These are phyloP conservation scores for Proteles cristata DNA, from an alignment of 2,113 vertebrate genomes.

Conservation along the genomic window DNA sequence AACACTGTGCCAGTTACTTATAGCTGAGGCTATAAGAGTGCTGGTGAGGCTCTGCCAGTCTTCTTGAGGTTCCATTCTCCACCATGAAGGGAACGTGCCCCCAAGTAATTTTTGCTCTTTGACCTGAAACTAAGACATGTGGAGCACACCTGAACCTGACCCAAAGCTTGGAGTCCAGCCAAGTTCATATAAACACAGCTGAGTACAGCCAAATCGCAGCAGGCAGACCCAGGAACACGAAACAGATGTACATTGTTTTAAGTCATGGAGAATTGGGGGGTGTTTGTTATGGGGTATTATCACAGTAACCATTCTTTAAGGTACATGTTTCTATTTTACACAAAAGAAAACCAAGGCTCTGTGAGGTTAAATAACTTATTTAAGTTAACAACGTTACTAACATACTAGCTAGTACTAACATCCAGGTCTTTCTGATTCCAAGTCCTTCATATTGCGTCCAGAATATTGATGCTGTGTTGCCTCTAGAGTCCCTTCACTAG, in stretches of 20 bases:
- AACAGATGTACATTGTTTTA: neutral
- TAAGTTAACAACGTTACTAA: neutral
- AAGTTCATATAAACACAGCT: neutral
- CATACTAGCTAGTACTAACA: neutral
- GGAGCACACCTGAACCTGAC: neutral
- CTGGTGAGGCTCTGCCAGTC: neutral
- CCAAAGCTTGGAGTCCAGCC: neutral
- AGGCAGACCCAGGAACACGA: neutral
- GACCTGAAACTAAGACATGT: neutral
- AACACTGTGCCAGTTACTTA: neutral
- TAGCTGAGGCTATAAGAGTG: rapidly evolving
- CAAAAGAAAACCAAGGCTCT: neutral
- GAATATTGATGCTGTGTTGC: neutral
- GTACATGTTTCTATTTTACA: neutral
- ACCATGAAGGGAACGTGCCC: neutral
- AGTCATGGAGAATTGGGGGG: neutral
- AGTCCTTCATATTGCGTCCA: neutral
- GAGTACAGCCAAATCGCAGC: neutral
- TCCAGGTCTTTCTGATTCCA: neutral
- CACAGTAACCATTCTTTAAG: neutral
- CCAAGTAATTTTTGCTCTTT: neutral
- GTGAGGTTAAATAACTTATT: neutral
- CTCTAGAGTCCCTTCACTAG: neutral
- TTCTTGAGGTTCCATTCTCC: neutral
- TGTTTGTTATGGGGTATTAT: neutral